phyloP scores from a whole-genome alignment of 2,797 vertebrate species.

The Pseudomugil tenellus region DNA sequence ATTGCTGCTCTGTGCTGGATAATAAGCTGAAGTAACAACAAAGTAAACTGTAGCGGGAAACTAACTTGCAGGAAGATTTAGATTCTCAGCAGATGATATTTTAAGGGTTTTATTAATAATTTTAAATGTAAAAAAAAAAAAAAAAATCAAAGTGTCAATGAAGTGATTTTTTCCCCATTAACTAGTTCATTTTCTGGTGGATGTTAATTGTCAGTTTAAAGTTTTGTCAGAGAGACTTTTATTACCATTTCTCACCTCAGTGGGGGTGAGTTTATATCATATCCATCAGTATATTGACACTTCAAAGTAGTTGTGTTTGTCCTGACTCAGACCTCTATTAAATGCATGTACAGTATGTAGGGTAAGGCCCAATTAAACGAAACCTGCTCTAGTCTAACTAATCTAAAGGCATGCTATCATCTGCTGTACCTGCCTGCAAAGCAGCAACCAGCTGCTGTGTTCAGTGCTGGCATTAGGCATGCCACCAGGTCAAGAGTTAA shows the following conservation, averaged over 20 bases:
- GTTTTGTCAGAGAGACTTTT: not conserved
- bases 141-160: not conserved
- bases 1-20: not conserved
- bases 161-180: not conserved
- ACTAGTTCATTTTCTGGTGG: not conserved
- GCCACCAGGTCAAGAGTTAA: slow-evolving; percentile 19
- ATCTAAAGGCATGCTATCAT: slow-evolving; percentile 67
- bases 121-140: not conserved
- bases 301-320: slow-evolving; percentile 11
- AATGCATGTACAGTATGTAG: slow-evolving; percentile 68
- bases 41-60: not conserved
- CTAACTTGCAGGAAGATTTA: not conserved
- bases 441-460: slow-evolving; percentile 62
- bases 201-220: not conserved
- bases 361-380: slow-evolving; percentile 75
- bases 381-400: slow-evolving; percentile 57
- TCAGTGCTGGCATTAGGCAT: slow-evolving; percentile 27
- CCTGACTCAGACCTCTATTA: slow-evolving; percentile 33
- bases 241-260: not conserved
- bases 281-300: not conserved
- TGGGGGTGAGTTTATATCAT: not conserved
- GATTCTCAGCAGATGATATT: not conserved
- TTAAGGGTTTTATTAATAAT: not conserved
- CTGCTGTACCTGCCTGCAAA: slow-evolving; percentile 69
- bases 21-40: not conserved